These are phyloP conservation scores for Bombus superbus DNA, from an alignment of 1,140 invertebrate species.

Conservation along the genomic window DNA sequence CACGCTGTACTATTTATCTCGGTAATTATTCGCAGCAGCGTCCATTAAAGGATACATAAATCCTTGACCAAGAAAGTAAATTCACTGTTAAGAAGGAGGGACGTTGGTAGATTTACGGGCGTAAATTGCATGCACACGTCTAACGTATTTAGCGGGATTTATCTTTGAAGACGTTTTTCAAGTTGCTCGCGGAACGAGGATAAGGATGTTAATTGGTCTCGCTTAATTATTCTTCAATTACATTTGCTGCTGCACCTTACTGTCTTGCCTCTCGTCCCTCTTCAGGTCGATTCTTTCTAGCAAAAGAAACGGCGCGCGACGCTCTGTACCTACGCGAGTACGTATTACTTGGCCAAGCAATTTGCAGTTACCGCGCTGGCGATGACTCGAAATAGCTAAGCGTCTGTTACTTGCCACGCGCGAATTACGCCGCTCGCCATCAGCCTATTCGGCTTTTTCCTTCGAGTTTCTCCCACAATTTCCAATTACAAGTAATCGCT, in stretches of 20 bases:
- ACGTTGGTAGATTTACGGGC: background rate
- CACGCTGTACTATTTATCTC: background rate
- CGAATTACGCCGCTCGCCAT: background rate
- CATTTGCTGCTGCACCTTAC: constrained; percentile 15
- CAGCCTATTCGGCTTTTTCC: background rate
- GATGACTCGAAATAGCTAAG: constrained; percentile 28
- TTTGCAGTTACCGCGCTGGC: constrained; percentile 39
- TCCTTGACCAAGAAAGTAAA: constrained; percentile 23
- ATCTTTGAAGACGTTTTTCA: constrained; percentile 41
- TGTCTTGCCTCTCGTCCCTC: constrained; percentile 6
- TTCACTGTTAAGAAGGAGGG: constrained; percentile 4
- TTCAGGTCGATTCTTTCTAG: constrained; percentile 23
- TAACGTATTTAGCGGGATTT: constrained; percentile 30
- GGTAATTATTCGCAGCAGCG: background rate
- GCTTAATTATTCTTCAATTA: constrained; percentile 65
- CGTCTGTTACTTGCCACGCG: constrained; percentile 12
- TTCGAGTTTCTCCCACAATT: background rate
- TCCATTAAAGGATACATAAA: background rate
- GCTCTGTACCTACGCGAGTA: constrained; percentile 16
- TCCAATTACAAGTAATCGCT: too few species aligned
- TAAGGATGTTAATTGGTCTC: constrained; percentile 50
- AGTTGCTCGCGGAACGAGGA: constrained; percentile 6
- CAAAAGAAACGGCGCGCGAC: background rate
- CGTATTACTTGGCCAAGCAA: constrained; percentile 41
- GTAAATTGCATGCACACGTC: constrained; percentile 32